phyloP scores from a whole-genome alignment of 2,797 vertebrate species.

The Hoplostethus mediterraneus region DNA sequence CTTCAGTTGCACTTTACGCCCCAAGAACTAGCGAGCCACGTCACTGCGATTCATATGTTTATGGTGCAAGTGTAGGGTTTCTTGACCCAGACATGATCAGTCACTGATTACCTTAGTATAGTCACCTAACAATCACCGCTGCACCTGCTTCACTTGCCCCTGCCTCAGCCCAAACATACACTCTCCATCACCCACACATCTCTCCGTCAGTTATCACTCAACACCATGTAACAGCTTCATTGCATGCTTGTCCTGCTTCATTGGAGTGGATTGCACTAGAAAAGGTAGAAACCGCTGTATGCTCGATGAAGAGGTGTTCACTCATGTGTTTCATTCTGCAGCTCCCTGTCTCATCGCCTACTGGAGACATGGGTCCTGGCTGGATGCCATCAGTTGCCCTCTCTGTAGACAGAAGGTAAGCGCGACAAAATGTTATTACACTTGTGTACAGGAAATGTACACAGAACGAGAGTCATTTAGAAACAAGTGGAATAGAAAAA shows the following conservation, averaged over 20 bases:
- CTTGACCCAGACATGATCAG: conserved; percentile 28
- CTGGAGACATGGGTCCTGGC: conserved; percentile 88
- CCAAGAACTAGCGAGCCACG: background rate
- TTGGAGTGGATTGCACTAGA: no score
- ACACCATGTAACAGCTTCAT: no score
- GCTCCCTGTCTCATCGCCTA: conserved; percentile 88
- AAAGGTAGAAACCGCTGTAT: background rate
- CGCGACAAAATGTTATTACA: background rate
- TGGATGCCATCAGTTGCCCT: conserved; percentile 88
- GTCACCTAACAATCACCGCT: background rate
- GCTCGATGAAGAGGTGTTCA: background rate
- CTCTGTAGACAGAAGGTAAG: conserved; percentile 90
- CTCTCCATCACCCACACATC: background rate
- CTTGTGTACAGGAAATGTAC: background rate
- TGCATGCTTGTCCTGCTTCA: background rate
- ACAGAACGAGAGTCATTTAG: background rate
- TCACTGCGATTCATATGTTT: background rate
- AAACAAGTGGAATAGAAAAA: background rate
- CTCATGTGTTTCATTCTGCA: conserved; percentile 57
- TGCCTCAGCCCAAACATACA: background rate
- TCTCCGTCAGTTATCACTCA: background rate
- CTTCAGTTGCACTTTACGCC: background rate
- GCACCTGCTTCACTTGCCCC: conserved; percentile 4
- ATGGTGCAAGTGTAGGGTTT: background rate
- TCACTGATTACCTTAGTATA: conserved; percentile 10